Evolutionary conservation across 2,888 invertebrate genomes (phyloP).

Genomic region (Eristalinus sepulchralis): DNA sequence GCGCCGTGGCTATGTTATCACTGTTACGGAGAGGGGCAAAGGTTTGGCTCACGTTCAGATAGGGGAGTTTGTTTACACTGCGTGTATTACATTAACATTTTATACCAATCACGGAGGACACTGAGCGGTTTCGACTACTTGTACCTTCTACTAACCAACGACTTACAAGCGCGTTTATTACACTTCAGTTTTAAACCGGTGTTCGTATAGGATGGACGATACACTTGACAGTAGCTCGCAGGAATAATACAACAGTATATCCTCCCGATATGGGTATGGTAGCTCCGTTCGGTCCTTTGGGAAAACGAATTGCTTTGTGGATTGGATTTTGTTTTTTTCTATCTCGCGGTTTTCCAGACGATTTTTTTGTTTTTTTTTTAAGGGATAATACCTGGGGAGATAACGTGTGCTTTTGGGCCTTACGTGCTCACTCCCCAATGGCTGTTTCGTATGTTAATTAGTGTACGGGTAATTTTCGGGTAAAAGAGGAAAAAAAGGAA

Average conservation of each 20-base stretch:
- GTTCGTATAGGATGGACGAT: conserved; percentile 43
- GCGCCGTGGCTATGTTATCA: conserved; percentile 20
- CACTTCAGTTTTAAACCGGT: conserved; percentile 64
- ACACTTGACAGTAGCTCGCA: background rate
- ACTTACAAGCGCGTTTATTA: conserved; percentile 43
- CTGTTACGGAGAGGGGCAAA: conserved; percentile 5
- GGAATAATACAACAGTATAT: background rate
- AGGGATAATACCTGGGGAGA: background rate
- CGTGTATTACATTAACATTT: conserved; percentile 46
- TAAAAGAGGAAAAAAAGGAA: conserved; percentile 23
- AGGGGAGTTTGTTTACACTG: conserved; percentile 57
- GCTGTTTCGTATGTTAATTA: conserved; percentile 53
- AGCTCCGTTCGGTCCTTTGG: conserved; percentile 3
- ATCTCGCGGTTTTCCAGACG: background rate
- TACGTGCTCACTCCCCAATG: conserved; percentile 12
- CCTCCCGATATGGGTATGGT: background rate
- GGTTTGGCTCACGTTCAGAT: background rate
- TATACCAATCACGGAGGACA: conserved; percentile 46
- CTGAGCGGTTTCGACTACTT: background rate
- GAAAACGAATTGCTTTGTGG: conserved; percentile 37
- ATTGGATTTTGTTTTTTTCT: background rate
- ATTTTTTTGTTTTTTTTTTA: background rate
- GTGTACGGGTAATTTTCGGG: conserved; percentile 26
- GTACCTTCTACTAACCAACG: background rate
- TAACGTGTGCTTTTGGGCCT: background rate